A percentile compares a stretch with the other conserved stretches of the same genome.
Conservation (phyloP, 23 tunicate species). For the Trididemnum miniatum region DNA sequence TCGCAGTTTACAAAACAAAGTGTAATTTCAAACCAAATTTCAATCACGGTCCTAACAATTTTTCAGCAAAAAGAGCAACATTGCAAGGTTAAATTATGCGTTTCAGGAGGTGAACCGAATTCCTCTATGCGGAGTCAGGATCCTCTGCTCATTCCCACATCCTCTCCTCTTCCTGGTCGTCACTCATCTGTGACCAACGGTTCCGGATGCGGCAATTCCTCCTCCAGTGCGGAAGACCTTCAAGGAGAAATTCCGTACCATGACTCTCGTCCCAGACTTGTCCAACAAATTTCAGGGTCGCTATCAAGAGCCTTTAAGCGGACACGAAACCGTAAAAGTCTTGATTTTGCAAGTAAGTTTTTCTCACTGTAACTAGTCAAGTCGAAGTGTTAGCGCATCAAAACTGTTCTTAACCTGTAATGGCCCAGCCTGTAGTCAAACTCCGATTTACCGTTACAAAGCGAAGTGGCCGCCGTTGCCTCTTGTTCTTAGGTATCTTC, state of each 20-base stretch:
- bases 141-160: conserved; percentile 43
- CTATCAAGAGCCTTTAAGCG: conserved; percentile 82
- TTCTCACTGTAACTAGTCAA: too few relatives aligned
- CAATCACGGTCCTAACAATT: too few relatives aligned
- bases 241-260: conserved; percentile 20
- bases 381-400: too few relatives aligned
- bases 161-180: conserved; percentile 50
- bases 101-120: conserved; percentile 49
- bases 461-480: too few relatives aligned
- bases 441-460: too few relatives aligned
- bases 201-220: conserved; percentile 38
- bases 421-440: too few relatives aligned
- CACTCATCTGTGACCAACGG: conserved; percentile 19
- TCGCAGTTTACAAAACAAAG: too few relatives aligned
- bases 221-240: conserved; percentile 53
- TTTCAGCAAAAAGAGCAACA: too few relatives aligned
- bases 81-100: too few relatives aligned
- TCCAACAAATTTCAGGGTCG: conserved; percentile 80
- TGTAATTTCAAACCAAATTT: too few relatives aligned
- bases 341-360: conserved; percentile 66
- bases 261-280: conserved; percentile 24
- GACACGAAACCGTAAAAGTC: conserved; percentile 64
- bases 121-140: conserved; percentile 37
- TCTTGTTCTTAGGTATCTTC: too few relatives aligned
- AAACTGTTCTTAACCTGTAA: too few relatives aligned